These are phyloP conservation scores for Pseudachorutes palmiensis DNA, from an alignment of 1,140 invertebrate species.

Conservation along the genomic window DNA sequence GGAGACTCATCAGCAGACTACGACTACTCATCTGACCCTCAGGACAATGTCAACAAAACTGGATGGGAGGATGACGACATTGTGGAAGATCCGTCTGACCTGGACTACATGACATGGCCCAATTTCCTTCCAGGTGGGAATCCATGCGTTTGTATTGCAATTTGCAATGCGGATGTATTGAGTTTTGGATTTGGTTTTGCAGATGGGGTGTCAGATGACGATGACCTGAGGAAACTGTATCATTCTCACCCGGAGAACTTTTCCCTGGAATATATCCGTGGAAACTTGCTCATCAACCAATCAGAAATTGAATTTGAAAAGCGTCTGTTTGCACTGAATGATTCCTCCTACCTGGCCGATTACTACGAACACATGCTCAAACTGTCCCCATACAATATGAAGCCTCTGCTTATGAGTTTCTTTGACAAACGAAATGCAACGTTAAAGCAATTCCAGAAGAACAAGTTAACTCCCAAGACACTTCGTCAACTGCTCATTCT, in stretches of 20 bases:
- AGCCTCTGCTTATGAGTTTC: background rate
- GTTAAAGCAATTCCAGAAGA: background rate
- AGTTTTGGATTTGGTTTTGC: background rate
- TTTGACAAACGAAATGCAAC: background rate
- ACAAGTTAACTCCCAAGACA: background rate
- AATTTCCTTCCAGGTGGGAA: background rate
- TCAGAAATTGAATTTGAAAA: background rate
- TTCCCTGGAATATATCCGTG: background rate
- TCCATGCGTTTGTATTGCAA: background rate
- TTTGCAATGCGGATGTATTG: background rate
- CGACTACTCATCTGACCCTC: background rate
- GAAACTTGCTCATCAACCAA: background rate
- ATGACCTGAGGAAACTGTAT: background rate
- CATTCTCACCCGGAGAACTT: slow-evolving; percentile 2
- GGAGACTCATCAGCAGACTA: background rate
- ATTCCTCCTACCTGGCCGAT: background rate
- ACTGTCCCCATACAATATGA: background rate
- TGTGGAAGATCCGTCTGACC: background rate
- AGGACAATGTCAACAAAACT: background rate
- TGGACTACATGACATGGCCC: slow-evolving; percentile 12
- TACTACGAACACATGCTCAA: slow-evolving; percentile 3
- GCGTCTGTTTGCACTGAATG: slow-evolving; percentile 11
- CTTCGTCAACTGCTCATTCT: slow-evolving; percentile 5
- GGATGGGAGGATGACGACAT: slow-evolving; percentile 9
- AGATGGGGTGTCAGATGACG: background rate